Base-by-base conservation (phyloP, 2,113 vertebrate species). In the Perccottus glenii region DNA sequence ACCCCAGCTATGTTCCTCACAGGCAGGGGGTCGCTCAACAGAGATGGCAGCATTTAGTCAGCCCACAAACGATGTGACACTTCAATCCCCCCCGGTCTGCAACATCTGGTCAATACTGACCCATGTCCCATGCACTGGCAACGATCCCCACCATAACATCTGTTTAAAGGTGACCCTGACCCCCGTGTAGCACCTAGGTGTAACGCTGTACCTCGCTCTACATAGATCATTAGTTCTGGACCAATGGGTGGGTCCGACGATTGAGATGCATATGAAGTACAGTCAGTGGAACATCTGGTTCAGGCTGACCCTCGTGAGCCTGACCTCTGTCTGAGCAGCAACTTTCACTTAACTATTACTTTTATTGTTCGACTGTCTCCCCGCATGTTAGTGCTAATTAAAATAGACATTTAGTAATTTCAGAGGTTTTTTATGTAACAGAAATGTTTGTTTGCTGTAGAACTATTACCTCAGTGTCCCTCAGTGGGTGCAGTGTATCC, bases 141-240 rank as follows among this genome's bases (percentile, higher is more conserved):
- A 52, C 75, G 59, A 62, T 47, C 67, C 27, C 60, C 60, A 74
- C 80, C 76, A 68, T 70, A 86, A 88, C 89, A 90, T 87, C 87
- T 89, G 87, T 83, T 86, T 77, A 85, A 85, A 88, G 86, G 84
- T 89, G 87, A 89, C 86, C 87, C 82, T 75, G 71, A 83, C 77
- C 84, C 85, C 78, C 45, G 57, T 60, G 72, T 51, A 6, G 80
- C 64, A 67, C 82, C 57, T 52, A 6, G 45, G 67, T 80, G 82
- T 62, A 82, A 71, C 79, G 42, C 70, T 62, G 33, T 76, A 70
- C 65, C 77, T 81, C 75, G 64, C 73, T 79, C 78, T 77, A 81
- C 73, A 83, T 74, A 82, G 75, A 83, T 87, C 85, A 83, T 86
- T 84, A 87, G 77, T 68, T 82, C 77, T 57, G 77, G 74, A 75